phyloP scores from a whole-genome alignment of 2,113 vertebrate species.

The Cettia cetti region DNA sequence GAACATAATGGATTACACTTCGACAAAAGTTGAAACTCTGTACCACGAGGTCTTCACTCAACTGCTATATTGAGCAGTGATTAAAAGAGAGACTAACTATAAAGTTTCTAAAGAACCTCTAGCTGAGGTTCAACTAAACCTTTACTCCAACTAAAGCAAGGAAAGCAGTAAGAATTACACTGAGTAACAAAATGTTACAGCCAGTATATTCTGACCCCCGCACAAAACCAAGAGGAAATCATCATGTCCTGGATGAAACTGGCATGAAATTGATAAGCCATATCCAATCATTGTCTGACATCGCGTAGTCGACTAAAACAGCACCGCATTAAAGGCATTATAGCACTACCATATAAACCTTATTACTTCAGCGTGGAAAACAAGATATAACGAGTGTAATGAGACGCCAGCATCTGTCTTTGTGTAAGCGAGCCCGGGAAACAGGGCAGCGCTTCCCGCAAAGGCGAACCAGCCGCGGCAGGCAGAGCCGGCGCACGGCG shows the following conservation, averaged over 20 bases:
- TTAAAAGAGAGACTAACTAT: background rate
- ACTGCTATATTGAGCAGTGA: fast-evolving
- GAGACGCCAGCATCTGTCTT: background rate
- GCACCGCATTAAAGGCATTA: background rate
- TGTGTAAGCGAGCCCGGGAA: background rate
- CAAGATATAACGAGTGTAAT: background rate
- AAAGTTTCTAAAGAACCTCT: slow-evolving; percentile 11
- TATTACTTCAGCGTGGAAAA: background rate
- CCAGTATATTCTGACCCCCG: background rate
- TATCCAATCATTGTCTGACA: background rate
- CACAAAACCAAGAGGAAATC: background rate
- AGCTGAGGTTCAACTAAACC: background rate
- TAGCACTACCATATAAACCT: background rate
- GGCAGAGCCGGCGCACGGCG: background rate
- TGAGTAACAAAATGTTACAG: background rate
- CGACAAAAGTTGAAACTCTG: background rate
- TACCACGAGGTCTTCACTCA: background rate
- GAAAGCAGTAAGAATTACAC: background rate
- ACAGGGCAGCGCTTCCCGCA: background rate
- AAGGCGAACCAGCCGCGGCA: background rate
- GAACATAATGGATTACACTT: background rate
- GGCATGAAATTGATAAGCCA: background rate
- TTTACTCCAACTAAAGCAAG: background rate
- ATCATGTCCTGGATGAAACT: background rate
- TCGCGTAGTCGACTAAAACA: background rate